Evolutionary conservation across 2,113 vertebrate genomes (phyloP).

Genomic region (Eulemur macaco): DNA sequence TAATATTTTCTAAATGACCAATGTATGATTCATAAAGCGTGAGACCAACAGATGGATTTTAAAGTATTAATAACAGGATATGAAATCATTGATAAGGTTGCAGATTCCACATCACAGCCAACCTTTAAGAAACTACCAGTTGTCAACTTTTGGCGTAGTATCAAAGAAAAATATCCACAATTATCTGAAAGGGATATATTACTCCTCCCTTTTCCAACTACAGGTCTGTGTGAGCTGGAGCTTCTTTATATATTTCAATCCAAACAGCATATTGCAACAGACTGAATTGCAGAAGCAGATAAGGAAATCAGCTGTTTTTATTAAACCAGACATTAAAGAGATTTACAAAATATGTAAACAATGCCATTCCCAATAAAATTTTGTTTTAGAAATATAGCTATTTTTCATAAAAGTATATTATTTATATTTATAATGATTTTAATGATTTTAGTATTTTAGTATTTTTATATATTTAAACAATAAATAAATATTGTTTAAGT

Average conservation of each 20-base stretch:
- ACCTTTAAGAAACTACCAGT: background rate
- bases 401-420: constrained; percentile 21
- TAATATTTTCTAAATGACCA: background rate
- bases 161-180: background rate
- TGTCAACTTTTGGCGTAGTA: background rate
- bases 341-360: background rate
- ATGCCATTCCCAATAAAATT: background rate
- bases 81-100: background rate
- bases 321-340: background rate
- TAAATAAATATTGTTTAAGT: constrained; percentile 4
- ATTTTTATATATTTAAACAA: constrained; percentile 15
- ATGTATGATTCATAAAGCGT: background rate
- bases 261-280: background rate
- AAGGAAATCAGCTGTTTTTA: background rate
- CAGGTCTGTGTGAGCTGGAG: background rate
- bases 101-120: background rate
- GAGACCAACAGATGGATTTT: background rate
- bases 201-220: background rate
- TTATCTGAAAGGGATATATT: background rate
- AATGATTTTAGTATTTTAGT: background rate
- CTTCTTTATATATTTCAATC: constrained; percentile 1
- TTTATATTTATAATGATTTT: background rate
- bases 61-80: background rate
- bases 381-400: constrained; percentile 21
- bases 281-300: background rate